phyloP scores from a whole-genome alignment of 2,797 vertebrate species.

The Mormyrops attenuatus region DNA sequence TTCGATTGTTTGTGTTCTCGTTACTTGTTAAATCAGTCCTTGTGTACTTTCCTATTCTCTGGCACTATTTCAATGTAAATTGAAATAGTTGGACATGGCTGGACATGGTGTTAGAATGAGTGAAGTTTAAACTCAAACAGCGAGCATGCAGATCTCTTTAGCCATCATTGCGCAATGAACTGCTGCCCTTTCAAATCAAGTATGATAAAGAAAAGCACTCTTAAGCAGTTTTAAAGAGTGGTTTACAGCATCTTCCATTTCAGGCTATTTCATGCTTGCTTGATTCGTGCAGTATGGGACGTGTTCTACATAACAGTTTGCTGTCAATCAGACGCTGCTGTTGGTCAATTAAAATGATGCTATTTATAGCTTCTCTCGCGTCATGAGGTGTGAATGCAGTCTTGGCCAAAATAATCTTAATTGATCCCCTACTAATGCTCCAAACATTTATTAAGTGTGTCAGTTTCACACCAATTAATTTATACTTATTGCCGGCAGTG shows the following conservation, averaged over 20 bases:
- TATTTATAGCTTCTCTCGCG: not conserved
- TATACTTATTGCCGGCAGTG: not conserved
- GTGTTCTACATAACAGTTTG: conserved; percentile 51
- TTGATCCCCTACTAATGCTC: not conserved
- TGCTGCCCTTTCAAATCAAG: conserved; percentile 36
- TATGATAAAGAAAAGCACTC: conserved; percentile 49
- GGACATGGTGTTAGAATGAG: not conserved
- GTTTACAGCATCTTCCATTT: conserved; percentile 52
- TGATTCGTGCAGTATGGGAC: conserved; percentile 35
- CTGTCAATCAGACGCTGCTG: conserved; percentile 31
- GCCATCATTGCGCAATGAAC: not conserved
- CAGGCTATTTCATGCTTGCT: conserved; percentile 46
- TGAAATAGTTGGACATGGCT: no score
- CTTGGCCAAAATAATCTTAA: not conserved
- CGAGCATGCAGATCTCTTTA: not conserved
- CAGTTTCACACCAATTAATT: not conserved
- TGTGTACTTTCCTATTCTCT: not conserved
- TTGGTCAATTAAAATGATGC: not conserved
- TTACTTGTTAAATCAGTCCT: not conserved
- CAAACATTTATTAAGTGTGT: not conserved
- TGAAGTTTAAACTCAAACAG: not conserved
- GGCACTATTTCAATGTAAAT: not conserved
- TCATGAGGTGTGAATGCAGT: not conserved
- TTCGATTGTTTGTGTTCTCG: conserved; percentile 29
- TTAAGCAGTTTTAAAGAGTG: conserved; percentile 22